Evolutionary conservation across 2,113 vertebrate genomes (phyloP).

Genomic region (Daboia siamensis): DNA sequence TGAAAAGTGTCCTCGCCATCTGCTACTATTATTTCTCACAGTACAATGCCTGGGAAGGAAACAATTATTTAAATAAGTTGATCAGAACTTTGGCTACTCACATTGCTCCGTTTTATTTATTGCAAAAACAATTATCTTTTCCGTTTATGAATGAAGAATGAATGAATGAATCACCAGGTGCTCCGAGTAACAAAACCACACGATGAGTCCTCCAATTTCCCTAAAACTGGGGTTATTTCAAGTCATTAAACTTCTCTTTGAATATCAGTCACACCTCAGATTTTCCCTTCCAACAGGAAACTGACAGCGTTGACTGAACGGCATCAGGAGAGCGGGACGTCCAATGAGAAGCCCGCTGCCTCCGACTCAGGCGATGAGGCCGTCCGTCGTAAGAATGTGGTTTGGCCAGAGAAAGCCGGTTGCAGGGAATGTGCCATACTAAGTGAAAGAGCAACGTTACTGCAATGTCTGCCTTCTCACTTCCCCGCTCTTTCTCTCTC

Average conservation of each 20-base stretch:
- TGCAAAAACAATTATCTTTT: not conserved
- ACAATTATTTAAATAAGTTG: not conserved
- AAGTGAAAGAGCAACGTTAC: constrained; percentile 1
- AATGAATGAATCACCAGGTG: not conserved
- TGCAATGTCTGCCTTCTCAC: not conserved
- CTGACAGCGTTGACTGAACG: not conserved
- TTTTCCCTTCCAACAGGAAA: constrained; percentile 14
- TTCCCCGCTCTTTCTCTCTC: not conserved
- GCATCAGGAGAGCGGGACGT: constrained; percentile 28
- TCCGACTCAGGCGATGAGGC: not conserved
- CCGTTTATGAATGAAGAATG: constrained; percentile 5
- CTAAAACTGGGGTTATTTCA: not conserved
- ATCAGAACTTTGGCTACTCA: not conserved
- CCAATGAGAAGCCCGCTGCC: not conserved
- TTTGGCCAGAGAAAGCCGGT: constrained; percentile 1
- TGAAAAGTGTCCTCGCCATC: not conserved
- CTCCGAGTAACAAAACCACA: not conserved
- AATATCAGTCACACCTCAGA: constrained; percentile 12
- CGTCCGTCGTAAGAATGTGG: constrained; percentile 10
- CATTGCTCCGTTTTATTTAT: not conserved
- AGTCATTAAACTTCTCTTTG: constrained; percentile 20
- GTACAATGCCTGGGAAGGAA: not conserved
- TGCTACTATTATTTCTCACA: not conserved
- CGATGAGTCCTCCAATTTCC: not conserved
- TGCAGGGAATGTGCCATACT: not conserved